Evolutionary conservation across 1,140 invertebrate species (phyloP), one percentile per base, ranked within the genome.

Genomic region (Microplitis mediator): DNA sequence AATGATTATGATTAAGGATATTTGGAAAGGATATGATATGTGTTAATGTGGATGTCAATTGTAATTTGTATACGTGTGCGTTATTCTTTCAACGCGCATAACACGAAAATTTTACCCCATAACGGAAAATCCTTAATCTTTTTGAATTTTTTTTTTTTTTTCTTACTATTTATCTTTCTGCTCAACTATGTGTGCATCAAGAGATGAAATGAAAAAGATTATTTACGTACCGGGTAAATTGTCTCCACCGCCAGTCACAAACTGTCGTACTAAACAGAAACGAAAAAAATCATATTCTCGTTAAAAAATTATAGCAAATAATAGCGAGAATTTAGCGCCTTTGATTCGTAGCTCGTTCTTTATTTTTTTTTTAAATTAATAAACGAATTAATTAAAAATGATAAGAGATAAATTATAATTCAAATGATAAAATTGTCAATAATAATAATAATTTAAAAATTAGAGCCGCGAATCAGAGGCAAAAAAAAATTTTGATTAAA

Each of bases 211-310:
- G 83, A 84, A 83, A 81, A 81, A 78, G 76, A 76, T 85, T 85
- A 86, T 81, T 87, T 91, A 91, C 90, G 88, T 91, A 91, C 90
- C 90, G 89, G 90, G 89, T 85, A 91, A 88, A 90, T 90, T 91
- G 88, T 91, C 90, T 90, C 89, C 90, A 86, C 90, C 89, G 88
- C 90, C 89, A 90, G 90, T 90, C 88, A 91, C 89, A 90, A 90
- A 91, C 87, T 91, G 90, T 90, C 90, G 90, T 89, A 91, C 90
- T 91, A 91, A 89, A 89, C 89, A 90, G 86, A 90, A 88, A 91
- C 88, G 89, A 84, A 85, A 85, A 83, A 87, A 87, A 86, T 85
- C 84, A 87, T 86, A 84, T 86, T 67, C 83, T 81, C 84, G 82
- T 86, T 85, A 83, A 79, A 82, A 83, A 77, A 76, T 45, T 45